Percentiles rank a stretch among this genome's conserved stretches.
Evolutionary conservation across 2,113 vertebrate genomes (phyloP).

Genomic region (Raja brachyura): DNA sequence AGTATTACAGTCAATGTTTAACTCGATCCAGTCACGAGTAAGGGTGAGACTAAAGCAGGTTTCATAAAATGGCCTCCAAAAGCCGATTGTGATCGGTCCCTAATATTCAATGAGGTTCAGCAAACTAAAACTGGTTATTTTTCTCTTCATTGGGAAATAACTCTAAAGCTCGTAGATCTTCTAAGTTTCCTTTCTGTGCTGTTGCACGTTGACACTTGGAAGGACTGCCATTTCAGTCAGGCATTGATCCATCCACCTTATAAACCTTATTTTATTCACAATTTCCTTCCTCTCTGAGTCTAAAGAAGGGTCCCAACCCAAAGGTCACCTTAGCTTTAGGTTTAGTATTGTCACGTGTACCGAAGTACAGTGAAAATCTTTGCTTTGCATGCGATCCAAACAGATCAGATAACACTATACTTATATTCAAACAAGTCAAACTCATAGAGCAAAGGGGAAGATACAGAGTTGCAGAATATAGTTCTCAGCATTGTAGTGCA

Average conservation of each 20-base stretch:
- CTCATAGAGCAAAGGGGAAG: too few relatives aligned
- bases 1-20: constrained; percentile 9
- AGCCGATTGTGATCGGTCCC: not conserved
- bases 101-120: not conserved
- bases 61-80: not conserved
- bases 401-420: too few relatives aligned
- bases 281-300: too few relatives aligned
- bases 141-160: not conserved
- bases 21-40: too few relatives aligned
- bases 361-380: too few relatives aligned
- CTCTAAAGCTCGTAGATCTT: not conserved
- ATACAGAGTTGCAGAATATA: too few relatives aligned
- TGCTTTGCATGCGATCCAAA: too few relatives aligned
- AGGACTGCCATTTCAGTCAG: not conserved
- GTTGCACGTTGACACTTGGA: not conserved
- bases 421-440: too few relatives aligned
- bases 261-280: not conserved
- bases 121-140: not conserved
- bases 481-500: too few relatives aligned
- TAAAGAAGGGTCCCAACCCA: too few relatives aligned
- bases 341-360: too few relatives aligned
- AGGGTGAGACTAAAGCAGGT: not conserved
- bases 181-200: not conserved
- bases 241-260: not conserved
- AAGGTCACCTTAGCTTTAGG: too few relatives aligned